Evolutionary conservation across 1,140 invertebrate species (phyloP).

Genomic region (Tribolium madens): DNA sequence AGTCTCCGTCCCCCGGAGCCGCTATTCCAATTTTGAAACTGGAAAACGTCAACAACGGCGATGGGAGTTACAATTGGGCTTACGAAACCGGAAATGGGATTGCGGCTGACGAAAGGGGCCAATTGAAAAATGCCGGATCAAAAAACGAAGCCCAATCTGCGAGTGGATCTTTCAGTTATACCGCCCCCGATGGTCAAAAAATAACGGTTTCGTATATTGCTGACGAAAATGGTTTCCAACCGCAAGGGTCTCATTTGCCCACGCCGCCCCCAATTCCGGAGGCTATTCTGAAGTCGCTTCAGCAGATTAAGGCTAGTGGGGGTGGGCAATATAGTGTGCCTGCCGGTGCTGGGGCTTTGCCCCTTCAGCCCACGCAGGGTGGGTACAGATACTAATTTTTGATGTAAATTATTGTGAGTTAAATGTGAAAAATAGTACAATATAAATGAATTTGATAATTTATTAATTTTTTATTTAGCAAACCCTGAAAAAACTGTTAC

Average conservation of each 20-base stretch:
- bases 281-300: conserved; percentile 67
- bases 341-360: neutral
- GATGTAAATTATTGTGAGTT: too few relatives aligned
- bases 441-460: neutral
- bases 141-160: conserved; percentile 48
- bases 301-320: conserved; percentile 62
- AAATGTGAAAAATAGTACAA: neutral
- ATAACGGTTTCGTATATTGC: conserved; percentile 67
- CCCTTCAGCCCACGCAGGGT: neutral
- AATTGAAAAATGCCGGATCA: conserved; percentile 4
- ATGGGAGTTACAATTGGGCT: conserved; percentile 68
- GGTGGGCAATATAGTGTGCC: conserved; percentile 11
- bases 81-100: conserved; percentile 75
- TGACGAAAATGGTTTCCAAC: conserved; percentile 76
- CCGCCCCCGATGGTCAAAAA: conserved; percentile 62
- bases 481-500: too few relatives aligned
- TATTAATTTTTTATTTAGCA: too few relatives aligned
- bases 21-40: conserved; percentile 66
- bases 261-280: conserved; percentile 71
- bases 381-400: conserved; percentile 26
- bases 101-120: conserved; percentile 64
- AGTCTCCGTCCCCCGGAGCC: conserved; percentile 31
- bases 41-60: conserved; percentile 49
- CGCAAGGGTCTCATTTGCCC: conserved; percentile 70
- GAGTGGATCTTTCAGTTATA: conserved; percentile 61